These are phyloP conservation scores for Antitype chi DNA, from an alignment of 2,888 invertebrate genomes.

Conservation along the genomic window DNA sequence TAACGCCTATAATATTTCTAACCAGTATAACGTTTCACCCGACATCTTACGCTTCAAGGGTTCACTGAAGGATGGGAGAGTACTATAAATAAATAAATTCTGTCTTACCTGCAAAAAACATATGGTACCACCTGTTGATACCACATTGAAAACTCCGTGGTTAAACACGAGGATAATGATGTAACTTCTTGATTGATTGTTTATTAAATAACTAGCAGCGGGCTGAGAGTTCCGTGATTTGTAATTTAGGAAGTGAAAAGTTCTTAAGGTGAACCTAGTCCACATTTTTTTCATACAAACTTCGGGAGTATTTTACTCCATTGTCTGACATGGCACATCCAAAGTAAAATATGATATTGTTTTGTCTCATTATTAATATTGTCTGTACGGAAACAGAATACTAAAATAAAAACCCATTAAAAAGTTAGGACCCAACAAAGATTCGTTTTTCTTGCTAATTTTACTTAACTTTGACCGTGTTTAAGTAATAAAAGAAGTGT, in stretches of 20 bases:
- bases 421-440: too few relatives aligned
- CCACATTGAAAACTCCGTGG: slow-evolving; percentile 8
- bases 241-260: background rate
- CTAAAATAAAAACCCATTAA: too few relatives aligned
- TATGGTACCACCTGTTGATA: slow-evolving; percentile 16
- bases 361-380: too few relatives aligned
- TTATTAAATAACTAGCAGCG: background rate
- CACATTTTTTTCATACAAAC: too few relatives aligned
- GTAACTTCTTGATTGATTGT: slow-evolving; percentile 16
- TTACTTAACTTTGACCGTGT: too few relatives aligned
- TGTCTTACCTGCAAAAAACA: slow-evolving; percentile 18
- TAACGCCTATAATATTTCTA: slow-evolving; percentile 6
- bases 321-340: too few relatives aligned
- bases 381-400: too few relatives aligned
- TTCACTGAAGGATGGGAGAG: background rate
- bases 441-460: too few relatives aligned
- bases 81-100: slow-evolving; percentile 42
- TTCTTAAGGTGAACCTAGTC: too few relatives aligned
- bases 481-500: too few relatives aligned
- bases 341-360: too few relatives aligned
- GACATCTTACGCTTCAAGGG: slow-evolving; percentile 23
- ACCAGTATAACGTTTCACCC: slow-evolving; percentile 20
- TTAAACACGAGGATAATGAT: slow-evolving; percentile 17
- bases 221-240: background rate
- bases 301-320: too few relatives aligned